Evolutionary conservation across 2,797 vertebrate genomes (phyloP).

Genomic region (Sebastes trivittatus): DNA sequence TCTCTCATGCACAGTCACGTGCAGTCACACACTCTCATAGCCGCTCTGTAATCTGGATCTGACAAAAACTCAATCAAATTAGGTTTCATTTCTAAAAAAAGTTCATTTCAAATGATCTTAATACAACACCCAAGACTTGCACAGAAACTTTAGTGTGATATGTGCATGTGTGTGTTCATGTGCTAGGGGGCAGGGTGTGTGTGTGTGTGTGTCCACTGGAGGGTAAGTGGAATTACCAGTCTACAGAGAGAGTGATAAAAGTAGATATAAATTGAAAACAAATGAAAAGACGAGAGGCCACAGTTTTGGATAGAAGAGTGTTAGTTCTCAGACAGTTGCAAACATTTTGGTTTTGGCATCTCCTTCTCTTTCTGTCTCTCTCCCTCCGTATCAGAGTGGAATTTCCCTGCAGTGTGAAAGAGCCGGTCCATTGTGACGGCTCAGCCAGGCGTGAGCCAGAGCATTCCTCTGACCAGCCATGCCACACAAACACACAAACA

Average conservation of each 20-base stretch:
- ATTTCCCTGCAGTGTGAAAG: constrained; percentile 85
- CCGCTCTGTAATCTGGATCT: background rate
- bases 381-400: constrained; percentile 75
- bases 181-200: background rate
- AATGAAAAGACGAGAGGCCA: constrained; percentile 20
- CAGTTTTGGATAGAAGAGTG: constrained; percentile 35
- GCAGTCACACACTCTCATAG: background rate
- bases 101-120: background rate
- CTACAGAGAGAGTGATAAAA: constrained; percentile 8
- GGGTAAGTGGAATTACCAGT: constrained; percentile 11
- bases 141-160: background rate
- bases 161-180: background rate
- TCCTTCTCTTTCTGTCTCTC: constrained; percentile 48
- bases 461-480: constrained; percentile 83
- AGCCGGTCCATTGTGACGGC: constrained; percentile 84
- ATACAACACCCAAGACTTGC: background rate
- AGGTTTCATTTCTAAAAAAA: background rate
- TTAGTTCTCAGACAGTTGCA: constrained; percentile 72
- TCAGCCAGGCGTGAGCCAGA: constrained; percentile 82
- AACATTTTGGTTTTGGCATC: constrained; percentile 67
- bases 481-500: constrained; percentile 78
- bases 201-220: background rate
- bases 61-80: background rate
- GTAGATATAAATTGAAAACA: constrained; percentile 21
- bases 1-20: constrained; percentile 10